These are phyloP conservation scores for Alviniconcha strummeri DNA, from an alignment of 2,888 invertebrate species.

Conservation along the genomic window DNA sequence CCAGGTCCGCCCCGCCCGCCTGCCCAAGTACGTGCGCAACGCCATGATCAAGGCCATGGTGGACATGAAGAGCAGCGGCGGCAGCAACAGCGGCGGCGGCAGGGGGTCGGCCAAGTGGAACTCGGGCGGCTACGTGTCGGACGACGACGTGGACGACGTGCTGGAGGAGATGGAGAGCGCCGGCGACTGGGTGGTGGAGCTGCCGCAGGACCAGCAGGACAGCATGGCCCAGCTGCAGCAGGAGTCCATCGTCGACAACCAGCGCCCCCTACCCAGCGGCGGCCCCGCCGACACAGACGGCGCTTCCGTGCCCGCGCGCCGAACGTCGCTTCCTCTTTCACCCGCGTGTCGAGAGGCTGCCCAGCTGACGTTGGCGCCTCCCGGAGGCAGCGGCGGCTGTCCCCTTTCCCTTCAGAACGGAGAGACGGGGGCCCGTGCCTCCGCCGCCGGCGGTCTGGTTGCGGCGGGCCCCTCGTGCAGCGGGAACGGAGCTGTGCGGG, in stretches of 20 bases:
- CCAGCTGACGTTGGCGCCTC: too few species aligned
- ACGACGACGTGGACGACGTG: background rate
- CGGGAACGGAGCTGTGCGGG: too few species aligned
- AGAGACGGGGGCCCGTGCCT: too few species aligned
- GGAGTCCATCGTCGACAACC: constrained; percentile 6
- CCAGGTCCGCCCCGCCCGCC: background rate
- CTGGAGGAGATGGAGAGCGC: background rate
- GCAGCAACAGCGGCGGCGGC: background rate
- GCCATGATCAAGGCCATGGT: constrained; percentile 30
- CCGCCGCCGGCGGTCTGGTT: too few species aligned
- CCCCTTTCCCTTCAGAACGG: too few species aligned
- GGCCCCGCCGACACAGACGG: too few species aligned
- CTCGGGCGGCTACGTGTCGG: constrained; percentile 15
- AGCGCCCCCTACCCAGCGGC: too few species aligned
- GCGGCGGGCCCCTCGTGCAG: too few species aligned
- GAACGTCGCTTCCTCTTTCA: too few species aligned
- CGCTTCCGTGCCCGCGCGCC: too few species aligned
- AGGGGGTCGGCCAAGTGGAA: background rate
- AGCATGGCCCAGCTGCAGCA: constrained; percentile 12
- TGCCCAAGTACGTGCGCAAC: background rate
- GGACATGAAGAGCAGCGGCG: background rate
- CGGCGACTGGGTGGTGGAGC: constrained; percentile 10
- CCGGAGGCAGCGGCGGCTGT: too few species aligned
- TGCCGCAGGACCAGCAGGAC: constrained; percentile 11
- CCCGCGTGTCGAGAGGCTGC: too few species aligned